A percentile compares a stretch with the other conserved stretches of the same genome.
Evolutionary conservation across 2,113 vertebrate genomes (phyloP).

Genomic region (Bothrops jararaca): DNA sequence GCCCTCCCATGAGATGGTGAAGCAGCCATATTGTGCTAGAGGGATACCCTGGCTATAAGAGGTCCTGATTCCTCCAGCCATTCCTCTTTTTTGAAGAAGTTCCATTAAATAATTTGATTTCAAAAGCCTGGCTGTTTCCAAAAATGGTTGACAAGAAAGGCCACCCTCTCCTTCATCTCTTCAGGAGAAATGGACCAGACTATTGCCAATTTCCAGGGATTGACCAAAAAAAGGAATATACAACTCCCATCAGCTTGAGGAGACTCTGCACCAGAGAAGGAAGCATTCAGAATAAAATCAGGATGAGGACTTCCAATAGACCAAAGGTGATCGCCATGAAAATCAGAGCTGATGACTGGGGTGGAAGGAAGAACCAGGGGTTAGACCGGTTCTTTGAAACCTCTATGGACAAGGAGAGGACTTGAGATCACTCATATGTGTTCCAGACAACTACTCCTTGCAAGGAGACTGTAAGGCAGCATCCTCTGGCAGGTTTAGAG

Average conservation of each 20-base stretch:
- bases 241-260: neutral
- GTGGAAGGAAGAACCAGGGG: neutral
- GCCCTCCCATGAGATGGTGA: neutral
- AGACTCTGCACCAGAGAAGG: neutral
- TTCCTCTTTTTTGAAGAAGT: neutral
- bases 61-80: neutral
- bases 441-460: neutral
- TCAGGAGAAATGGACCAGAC: neutral
- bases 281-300: neutral
- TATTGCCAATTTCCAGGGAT: neutral
- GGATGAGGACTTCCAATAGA: neutral
- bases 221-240: neutral
- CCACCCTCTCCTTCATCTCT: neutral
- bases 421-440: neutral
- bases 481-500: neutral
- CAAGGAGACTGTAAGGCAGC: neutral
- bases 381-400: neutral
- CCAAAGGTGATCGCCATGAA: neutral
- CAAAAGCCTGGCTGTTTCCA: neutral
- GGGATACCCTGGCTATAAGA: neutral
- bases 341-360: neutral
- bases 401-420: neutral
- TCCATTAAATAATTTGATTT: neutral
- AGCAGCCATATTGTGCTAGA: neutral
- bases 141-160: neutral